Evolutionary conservation across 2,113 vertebrate species (phyloP), one percentile per base, ranked within the genome.

Genomic region (Mirounga angustirostris): DNA sequence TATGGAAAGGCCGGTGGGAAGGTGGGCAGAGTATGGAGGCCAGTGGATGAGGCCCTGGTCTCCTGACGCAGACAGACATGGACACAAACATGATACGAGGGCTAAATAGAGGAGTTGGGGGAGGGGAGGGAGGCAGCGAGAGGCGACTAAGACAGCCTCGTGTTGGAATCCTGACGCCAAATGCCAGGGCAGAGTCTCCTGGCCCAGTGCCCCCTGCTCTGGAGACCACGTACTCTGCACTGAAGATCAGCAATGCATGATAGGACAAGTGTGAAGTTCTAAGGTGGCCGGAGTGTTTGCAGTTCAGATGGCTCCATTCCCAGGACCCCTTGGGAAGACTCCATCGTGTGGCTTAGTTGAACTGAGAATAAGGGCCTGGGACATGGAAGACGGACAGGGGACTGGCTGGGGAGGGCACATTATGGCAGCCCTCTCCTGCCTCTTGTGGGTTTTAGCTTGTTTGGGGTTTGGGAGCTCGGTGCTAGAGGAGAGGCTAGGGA

Each of bases 71-170:
- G 54, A 43, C 33, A 56, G 43, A 56, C 21, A 6, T 54, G 78
- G 54, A 16, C 78, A 88, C 21, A 54, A 65, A 58, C 14, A 7
- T 9, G n/a, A 5, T 15, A 19, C 1, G 1, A 22, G 40, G 65
- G 9, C 19, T 9, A n/a, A 52, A 14, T 7, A 36, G 74, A 87
- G 16, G 54, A 33, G 16, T 1, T 1, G 24, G 7, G 6, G 6
- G 1, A 7, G 1, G 7, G 1, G 18, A 14, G 33, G 2, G 59
- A 16, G 26, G 43, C 8, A 74, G 74, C 2, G 2, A 13, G 74
- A 22, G 2, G 3, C 26, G 59, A 30, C 26, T 15, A 26, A 54
- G 56, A 76, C 22, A 36, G 18, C 16, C 63, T n/a, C 21, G 19
- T 1, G 1, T 33, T 14, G 50, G 54, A 71, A 24, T 21, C 26